These are phyloP conservation scores for Heliconius hortense DNA, from an alignment of 2,888 invertebrate species.

Conservation along the genomic window DNA sequence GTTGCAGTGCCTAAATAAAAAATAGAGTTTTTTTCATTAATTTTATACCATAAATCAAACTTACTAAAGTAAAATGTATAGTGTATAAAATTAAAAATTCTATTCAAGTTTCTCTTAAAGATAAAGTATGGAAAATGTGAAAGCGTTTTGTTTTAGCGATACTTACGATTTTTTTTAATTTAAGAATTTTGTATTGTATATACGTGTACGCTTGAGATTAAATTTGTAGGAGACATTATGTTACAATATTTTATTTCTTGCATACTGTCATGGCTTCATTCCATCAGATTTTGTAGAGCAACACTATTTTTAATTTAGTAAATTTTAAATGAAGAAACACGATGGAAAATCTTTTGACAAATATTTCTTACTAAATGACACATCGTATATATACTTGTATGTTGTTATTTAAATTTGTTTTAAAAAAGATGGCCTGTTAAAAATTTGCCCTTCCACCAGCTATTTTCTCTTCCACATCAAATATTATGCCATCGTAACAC, in stretches of 20 bases:
- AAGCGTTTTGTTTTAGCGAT: background rate
- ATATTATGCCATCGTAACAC: too few relatives aligned
- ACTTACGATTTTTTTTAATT: too few relatives aligned
- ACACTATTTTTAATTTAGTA: background rate
- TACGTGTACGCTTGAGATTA: background rate
- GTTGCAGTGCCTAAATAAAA: too few relatives aligned
- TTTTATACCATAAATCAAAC: too few relatives aligned
- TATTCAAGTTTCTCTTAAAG: background rate
- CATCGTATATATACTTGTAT: background rate
- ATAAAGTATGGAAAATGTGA: background rate
- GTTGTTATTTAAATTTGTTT: background rate
- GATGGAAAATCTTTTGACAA: too few relatives aligned
- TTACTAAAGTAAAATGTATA: too few relatives aligned
- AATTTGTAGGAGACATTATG: background rate
- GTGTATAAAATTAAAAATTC: background rate
- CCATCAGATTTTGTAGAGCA: background rate
- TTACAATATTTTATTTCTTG: background rate
- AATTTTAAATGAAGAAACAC: too few relatives aligned
- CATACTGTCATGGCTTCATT: background rate
- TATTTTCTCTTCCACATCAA: too few relatives aligned
- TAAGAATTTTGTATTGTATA: background rate
- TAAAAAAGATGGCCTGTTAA: background rate
- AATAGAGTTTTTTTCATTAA: too few relatives aligned
- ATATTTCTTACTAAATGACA: too few relatives aligned
- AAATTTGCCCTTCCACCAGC: too few relatives aligned